Base-by-base conservation (phyloP, 2,888 invertebrate genomes). In the Acleris holmiana region DNA sequence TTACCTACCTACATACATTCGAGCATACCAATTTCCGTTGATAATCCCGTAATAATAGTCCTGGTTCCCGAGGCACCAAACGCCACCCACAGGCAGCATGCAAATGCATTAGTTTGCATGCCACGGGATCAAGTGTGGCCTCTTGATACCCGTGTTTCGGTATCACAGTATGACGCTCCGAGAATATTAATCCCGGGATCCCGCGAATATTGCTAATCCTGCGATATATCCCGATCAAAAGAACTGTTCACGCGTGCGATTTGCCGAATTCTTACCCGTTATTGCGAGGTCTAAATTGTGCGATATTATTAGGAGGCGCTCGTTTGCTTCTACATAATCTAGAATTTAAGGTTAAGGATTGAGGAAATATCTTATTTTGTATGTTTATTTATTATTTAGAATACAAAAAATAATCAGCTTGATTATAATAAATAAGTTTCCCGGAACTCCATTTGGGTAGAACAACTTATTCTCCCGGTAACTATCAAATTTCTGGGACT, bases 161-260 rank as follows among this genome's bases (percentile, higher is more conserved):
- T 85, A 86, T 84, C 82, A 86, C 83, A 79, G 81, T 72, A 65
- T 63, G 64, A 74, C 77, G 78, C 76, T 73, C 67, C 67, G 82
- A 81, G 86, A 87, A 86, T 86, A 85, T 82, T 85, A 85, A 88
- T 82, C 76, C 77, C 76, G 72, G 71, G 72, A 73, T 72, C 66
- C 55, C 66, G 61, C 48, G 71, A 72, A 76, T 72, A 69, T 69
- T 61, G 67, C 60, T 70, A 68, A 68, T 71, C 71, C 70, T 29
- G 57, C 66, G 66, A 73, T 59, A 69, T 73, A 72, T 71, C 19
- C 60, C 29, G 21, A 61, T 19, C 67, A 65, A 61, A 67, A 68
- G 63, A 71, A 71, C 61, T 59, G 58, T 48, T 48, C 48, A 48
- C 53, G 48, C 58, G 58, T 54, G 18, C 53, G 35, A 55, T 51